Evolutionary conservation across 2,888 invertebrate genomes (phyloP).

Genomic region (Theretra japonica): DNA sequence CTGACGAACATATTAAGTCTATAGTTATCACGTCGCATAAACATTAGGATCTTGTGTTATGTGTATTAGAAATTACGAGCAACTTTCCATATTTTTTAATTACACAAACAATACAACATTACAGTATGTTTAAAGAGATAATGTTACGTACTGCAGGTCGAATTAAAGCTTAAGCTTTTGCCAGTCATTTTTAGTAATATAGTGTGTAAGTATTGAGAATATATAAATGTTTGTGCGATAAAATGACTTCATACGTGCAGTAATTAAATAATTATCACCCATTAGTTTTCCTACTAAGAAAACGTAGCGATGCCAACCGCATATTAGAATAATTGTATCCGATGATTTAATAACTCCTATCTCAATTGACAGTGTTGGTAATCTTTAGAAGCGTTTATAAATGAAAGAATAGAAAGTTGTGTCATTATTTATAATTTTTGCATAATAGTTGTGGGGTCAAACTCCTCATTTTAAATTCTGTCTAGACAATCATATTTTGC

Average conservation of each 20-base stretch:
- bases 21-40: too few species aligned
- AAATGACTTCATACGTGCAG: not conserved
- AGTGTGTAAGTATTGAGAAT: not conserved
- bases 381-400: not conserved
- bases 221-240: not conserved
- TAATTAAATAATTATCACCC: constrained; percentile 17
- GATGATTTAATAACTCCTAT: not conserved
- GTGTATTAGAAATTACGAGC: too few species aligned
- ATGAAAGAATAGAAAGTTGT: not conserved
- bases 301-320: not conserved
- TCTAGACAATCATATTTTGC: too few species aligned
- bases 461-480: too few species aligned
- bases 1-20: too few species aligned
- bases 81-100: too few species aligned
- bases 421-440: not conserved
- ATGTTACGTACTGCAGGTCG: not conserved
- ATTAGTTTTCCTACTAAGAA: not conserved
- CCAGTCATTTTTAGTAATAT: too few species aligned
- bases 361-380: not conserved
- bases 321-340: not conserved
- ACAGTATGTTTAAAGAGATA: too few species aligned
- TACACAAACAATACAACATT: too few species aligned
- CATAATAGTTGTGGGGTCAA: not conserved
- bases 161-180: not conserved
- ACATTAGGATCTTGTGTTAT: too few species aligned